These are phyloP conservation scores for Ficedula albicollis DNA, from an alignment of 2,797 vertebrate genomes.

Conservation along the genomic window DNA sequence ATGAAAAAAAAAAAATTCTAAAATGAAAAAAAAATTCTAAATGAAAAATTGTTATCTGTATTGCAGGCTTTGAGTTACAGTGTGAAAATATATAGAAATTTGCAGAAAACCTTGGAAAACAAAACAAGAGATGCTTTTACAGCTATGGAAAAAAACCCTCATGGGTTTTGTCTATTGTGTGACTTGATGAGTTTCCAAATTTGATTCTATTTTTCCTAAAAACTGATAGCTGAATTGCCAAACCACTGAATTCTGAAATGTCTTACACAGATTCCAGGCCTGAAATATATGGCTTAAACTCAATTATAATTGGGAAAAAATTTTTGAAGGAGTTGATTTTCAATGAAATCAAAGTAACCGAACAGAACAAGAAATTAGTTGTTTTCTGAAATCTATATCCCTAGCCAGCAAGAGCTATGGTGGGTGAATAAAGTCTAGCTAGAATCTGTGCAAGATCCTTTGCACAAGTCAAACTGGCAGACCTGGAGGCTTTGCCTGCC, in stretches of 20 bases:
- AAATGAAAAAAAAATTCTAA: not conserved
- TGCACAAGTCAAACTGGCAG: not conserved
- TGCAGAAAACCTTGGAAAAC: conserved; percentile 4
- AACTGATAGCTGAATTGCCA: conserved; percentile 13
- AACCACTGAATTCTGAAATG: not conserved
- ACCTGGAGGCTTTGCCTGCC: not conserved
- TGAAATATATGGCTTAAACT: not conserved
- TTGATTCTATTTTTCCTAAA: not conserved
- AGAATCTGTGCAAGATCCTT: not conserved
- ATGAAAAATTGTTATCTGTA: not conserved
- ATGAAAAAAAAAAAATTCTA: not conserved
- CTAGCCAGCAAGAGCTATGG: not conserved
- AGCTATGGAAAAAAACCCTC: not conserved
- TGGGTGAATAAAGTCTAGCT: not conserved
- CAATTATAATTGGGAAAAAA: not conserved
- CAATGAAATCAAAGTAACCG: not conserved
- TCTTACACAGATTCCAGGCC: not conserved
- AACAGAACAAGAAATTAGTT: not conserved
- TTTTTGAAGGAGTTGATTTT: not conserved
- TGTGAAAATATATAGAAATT: not conserved
- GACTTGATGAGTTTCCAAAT: not conserved
- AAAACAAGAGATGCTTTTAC: not conserved
- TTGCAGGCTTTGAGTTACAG: not conserved
- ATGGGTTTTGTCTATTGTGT: not conserved
- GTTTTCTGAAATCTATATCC: not conserved